Percentiles rank a stretch among this genome's conserved stretches.
phyloP scores from a whole-genome alignment of 1,140 invertebrate genomes.

The Dufourea novaeangliae region DNA sequence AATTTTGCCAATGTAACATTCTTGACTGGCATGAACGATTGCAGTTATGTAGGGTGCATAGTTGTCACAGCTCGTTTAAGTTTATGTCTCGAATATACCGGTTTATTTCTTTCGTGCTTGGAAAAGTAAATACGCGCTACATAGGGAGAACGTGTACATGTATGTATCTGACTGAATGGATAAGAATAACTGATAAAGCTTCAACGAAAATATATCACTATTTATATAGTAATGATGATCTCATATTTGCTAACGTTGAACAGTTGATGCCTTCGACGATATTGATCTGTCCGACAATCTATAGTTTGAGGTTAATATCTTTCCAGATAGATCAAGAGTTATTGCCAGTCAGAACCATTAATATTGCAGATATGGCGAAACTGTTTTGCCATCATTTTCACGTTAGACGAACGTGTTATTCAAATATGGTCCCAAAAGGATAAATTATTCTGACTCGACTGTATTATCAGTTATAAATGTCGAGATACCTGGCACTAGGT shows the following conservation, averaged over 20 bases:
- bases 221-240: slow-evolving; percentile 53
- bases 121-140: neutral
- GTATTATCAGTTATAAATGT: neutral
- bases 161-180: slow-evolving; percentile 9
- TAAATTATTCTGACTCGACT: neutral
- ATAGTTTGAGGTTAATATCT: slow-evolving; percentile 17
- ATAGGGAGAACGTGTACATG: neutral
- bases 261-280: slow-evolving; percentile 8
- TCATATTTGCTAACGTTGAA: slow-evolving; percentile 38
- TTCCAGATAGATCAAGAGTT: neutral
- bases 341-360: neutral
- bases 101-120: neutral
- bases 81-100: neutral
- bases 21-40: neutral
- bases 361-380: neutral
- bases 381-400: neutral
- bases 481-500: too few relatives aligned
- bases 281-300: slow-evolving; percentile 10
- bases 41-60: neutral
- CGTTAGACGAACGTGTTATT: too few relatives aligned
- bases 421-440: neutral
- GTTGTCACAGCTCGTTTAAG: neutral
- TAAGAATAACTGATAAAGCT: slow-evolving; percentile 30
- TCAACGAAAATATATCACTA: slow-evolving; percentile 31
- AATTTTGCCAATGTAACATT: neutral